Base-by-base conservation (phyloP, 2,797 vertebrate genomes). In the Hafferia zeledoni region DNA sequence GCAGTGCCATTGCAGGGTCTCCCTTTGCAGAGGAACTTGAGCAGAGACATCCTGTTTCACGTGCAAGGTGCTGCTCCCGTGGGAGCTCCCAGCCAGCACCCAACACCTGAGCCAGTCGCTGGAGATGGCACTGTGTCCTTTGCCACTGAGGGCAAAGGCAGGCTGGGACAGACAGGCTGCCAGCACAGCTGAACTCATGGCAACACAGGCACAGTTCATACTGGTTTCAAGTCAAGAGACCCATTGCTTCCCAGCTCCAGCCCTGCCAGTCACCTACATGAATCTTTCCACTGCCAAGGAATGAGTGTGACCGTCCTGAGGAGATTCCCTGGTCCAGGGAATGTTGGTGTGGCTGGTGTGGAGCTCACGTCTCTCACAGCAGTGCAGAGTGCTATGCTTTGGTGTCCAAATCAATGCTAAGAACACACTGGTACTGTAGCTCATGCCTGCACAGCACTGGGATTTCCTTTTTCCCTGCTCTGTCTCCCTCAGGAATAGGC, bases 11-110 rank as follows among this genome's bases (percentile, higher is more conserved):
- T 16, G 44, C 35, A 22, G 44, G 53, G 33, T 28, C 43, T 35
- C 87, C 28, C 75, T 44, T n/a, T 56, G 5, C 22, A 57, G 49
- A 56, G 49, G 56, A 80, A 53, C 50, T 33, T 15, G 0, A 43
- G 75, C 53, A 65, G 68, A 1, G 35, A 44, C 56, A 50, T 64
- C 23, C 16, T 4, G 0, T 8, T 24, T 3, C 65, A 78, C 0
- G 0, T 15, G 59, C 31, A 19, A 12, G 83, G 47, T 0, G 24
- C 82, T n/a, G 35, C 23, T 55, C 20, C n/a, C 0, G 0, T 0
- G 39, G 83, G 10, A 30, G 69, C 68, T 83, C 59, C 78, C 17
- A 2, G 28, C 52, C 87, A 75, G 77, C 63, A 55, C 37, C 24
- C 30, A 28, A 24, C n/a, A 20, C 71, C 82, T 41, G 71, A 28